phyloP scores from a whole-genome alignment of 2,113 vertebrate species.

The Archocentrus centrarchus region DNA sequence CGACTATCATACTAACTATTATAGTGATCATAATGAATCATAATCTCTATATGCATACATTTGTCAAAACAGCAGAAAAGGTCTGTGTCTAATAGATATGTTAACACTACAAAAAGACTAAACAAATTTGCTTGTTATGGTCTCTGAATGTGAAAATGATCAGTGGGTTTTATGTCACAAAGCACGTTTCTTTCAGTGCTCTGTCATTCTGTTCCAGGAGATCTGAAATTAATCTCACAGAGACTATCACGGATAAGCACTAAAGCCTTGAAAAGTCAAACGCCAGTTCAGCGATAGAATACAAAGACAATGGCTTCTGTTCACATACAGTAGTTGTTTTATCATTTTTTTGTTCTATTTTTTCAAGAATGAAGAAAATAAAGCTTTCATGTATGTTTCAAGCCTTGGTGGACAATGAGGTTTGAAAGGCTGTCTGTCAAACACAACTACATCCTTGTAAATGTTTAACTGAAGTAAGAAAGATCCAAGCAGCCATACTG shows the following conservation, averaged over 20 bases:
- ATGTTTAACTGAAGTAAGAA: neutral
- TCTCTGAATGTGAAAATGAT: conserved; percentile 4
- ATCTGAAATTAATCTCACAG: neutral
- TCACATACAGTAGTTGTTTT: neutral
- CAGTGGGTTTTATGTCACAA: neutral
- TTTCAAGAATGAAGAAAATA: neutral
- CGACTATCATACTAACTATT: neutral
- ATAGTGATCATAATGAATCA: neutral
- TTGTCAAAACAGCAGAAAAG: neutral
- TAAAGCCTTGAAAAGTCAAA: neutral
- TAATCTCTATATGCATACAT: neutral
- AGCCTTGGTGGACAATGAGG: neutral
- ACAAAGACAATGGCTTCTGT: neutral
- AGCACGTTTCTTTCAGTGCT: neutral
- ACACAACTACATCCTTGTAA: neutral
- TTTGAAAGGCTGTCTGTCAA: neutral
- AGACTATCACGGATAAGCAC: neutral
- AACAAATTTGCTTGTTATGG: neutral
- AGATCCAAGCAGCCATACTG: neutral
- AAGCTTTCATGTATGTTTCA: conserved; percentile 3
- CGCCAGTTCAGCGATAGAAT: neutral
- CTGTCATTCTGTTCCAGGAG: neutral
- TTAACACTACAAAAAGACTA: neutral
- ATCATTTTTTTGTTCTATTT: neutral
- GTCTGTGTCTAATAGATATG: neutral